Evolutionary conservation across 2,888 invertebrate genomes (phyloP).

Genomic region (Agrilus cyanescens): DNA sequence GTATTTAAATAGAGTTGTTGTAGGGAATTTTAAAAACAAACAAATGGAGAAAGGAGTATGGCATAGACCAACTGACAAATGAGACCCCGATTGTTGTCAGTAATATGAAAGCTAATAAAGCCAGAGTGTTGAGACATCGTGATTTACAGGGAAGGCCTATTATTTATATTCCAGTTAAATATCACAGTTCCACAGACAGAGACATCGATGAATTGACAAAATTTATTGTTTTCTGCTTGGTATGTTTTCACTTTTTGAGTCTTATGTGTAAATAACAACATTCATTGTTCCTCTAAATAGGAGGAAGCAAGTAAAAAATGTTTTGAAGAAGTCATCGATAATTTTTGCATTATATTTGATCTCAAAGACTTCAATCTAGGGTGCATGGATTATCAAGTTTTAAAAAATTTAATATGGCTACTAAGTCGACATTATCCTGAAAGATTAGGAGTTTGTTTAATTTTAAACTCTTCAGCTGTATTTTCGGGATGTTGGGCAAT

Average conservation of each 20-base stretch:
- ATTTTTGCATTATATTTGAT: conserved; percentile 70
- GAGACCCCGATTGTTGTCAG: conserved; percentile 43
- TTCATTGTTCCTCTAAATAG: conserved; percentile 35
- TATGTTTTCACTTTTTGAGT: conserved; percentile 29
- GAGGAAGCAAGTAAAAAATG: conserved; percentile 67
- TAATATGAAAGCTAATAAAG: conserved; percentile 48
- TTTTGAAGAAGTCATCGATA: conserved; percentile 69
- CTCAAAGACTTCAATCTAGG: conserved; percentile 59
- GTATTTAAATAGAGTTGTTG: conserved; percentile 17
- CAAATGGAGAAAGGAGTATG: conserved; percentile 67
- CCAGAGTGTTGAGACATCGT: conserved; percentile 56
- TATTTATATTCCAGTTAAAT: conserved; percentile 66
- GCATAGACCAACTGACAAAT: conserved; percentile 46
- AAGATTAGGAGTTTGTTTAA: conserved; percentile 61
- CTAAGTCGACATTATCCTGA: conserved; percentile 69
- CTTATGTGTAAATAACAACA: background rate
- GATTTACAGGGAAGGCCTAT: conserved; percentile 65
- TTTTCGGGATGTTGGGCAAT: conserved; percentile 71
- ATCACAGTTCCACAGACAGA: conserved; percentile 59
- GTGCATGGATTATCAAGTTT: conserved; percentile 71
- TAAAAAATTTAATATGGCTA: conserved; percentile 69
- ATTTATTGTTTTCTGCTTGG: conserved; percentile 66
- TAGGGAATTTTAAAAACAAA: conserved; percentile 68
- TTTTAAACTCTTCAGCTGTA: conserved; percentile 60
- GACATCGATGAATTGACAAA: conserved; percentile 66